phyloP scores from a whole-genome alignment of 2,797 vertebrate species.

The Coregonus ussuriensis region DNA sequence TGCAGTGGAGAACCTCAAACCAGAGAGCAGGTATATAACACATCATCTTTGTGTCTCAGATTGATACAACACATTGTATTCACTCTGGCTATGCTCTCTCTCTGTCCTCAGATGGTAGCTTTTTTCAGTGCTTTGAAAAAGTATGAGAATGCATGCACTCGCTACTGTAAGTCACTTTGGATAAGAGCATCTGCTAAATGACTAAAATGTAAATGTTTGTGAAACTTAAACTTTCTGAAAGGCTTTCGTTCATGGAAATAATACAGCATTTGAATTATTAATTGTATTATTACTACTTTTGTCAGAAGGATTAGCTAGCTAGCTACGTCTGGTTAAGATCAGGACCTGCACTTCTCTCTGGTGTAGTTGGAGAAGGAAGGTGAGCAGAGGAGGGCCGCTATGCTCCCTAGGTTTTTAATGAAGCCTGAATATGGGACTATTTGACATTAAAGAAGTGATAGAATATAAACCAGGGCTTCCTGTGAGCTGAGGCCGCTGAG shows the following conservation, averaged over 20 bases:
- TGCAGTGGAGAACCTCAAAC: constrained; percentile 91
- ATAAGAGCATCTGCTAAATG: no score
- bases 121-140: neutral
- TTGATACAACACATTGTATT: neutral
- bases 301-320: neutral
- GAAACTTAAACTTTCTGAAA: neutral
- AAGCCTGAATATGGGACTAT: constrained; percentile 39
- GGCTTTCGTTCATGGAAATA: neutral
- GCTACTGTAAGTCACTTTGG: no score
- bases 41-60: neutral
- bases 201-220: no score
- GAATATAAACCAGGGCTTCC: constrained; percentile 45
- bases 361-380: neutral
- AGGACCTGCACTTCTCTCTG: constrained; percentile 17
- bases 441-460: constrained; percentile 30
- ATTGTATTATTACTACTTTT: neutral
- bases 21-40: constrained; percentile 86
- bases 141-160: no score
- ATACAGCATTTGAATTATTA: neutral
- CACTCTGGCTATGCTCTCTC: neutral
- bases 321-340: neutral
- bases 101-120: neutral
- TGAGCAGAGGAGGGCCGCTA: constrained; percentile 13
- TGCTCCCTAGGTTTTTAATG: constrained; percentile 35
- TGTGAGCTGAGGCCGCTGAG: constrained; percentile 23